These are phyloP conservation scores for Yponomeuta malinellus DNA, from an alignment of 2,888 invertebrate genomes.

Conservation along the genomic window DNA sequence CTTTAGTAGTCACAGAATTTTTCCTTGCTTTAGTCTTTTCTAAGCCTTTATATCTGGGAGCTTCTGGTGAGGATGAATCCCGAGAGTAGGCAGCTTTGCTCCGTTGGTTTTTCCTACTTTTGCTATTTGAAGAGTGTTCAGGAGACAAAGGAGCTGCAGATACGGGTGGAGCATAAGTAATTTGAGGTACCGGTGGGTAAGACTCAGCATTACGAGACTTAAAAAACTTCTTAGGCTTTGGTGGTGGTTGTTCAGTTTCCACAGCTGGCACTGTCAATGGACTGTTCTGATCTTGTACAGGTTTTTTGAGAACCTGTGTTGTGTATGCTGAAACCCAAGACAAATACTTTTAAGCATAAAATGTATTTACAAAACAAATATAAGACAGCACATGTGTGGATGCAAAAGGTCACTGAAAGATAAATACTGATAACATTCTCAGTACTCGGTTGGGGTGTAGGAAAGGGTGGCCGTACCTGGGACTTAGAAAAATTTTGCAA, in stretches of 20 bases:
- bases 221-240: slow-evolving; percentile 92
- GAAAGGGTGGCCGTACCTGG: too few species aligned
- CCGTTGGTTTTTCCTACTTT: slow-evolving; percentile 57
- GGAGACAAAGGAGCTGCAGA: slow-evolving; percentile 63
- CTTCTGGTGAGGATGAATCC: slow-evolving; percentile 68
- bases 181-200: slow-evolving; percentile 71
- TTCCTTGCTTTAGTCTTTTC: slow-evolving; percentile 62
- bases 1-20: slow-evolving; percentile 58
- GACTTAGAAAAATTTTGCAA: too few species aligned
- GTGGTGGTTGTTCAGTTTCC: slow-evolving; percentile 70
- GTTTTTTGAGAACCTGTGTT: slow-evolving; percentile 54
- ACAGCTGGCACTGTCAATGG: slow-evolving; percentile 71
- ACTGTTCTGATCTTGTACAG: slow-evolving; percentile 72
- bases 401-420: neutral
- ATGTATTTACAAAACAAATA: neutral
- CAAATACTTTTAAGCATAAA: slow-evolving; percentile 18
- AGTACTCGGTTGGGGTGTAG: too few species aligned
- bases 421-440: neutral
- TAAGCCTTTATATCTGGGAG: slow-evolving; percentile 55
- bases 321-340: slow-evolving; percentile 56
- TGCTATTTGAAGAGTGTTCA: slow-evolving; percentile 58
- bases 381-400: neutral
- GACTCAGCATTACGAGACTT: slow-evolving; percentile 86
- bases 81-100: slow-evolving; percentile 57
- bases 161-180: slow-evolving; percentile 68